Base-by-base conservation (phyloP, 2,888 invertebrate species). In the Alloscopus bannaensis region DNA sequence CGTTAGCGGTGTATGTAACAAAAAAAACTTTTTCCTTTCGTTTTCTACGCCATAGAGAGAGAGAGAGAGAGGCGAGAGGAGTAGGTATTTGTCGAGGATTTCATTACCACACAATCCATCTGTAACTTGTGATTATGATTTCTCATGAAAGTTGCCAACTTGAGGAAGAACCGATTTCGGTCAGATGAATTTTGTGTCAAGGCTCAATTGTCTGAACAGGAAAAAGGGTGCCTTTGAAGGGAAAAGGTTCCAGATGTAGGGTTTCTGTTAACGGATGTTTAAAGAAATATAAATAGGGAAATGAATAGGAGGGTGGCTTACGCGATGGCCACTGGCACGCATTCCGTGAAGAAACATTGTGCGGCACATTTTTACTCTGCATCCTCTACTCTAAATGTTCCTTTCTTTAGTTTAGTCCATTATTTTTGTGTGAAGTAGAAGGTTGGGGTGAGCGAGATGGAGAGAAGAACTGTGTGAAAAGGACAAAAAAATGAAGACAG, bases 241-340 rank as follows among this genome's bases (percentile, higher is more conserved):
- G 68, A 31, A 52, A 55, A 42, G 22, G 60, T 20, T 72, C 71
- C 71, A 72, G 62, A 72, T 72, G 71, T 72, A 52, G 29, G 29
- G 22, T 72, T 70, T 72, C n/a, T 50, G 62, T 64, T 72, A 72
- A 72, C 71, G 71, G 71, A 72, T 72, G 71, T 72, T 72, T 62
- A 62, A 72, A 60, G 66, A 50, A 47, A 31, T 45, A 71, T 50
- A 60, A 47, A 57, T 29, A 65, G 65, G 47, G 18, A 59, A 31
- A 52, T 29, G 29, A 55, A 18, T 40, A 68, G 24, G 55, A 55
- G 55, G 55, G 55, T 55, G 26, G 55, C 28, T 22, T 22, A 8
- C 50, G 18, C 11, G 16, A 26, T 28, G 55, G 55, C 24, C 55
- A 55, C 20, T 24, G 13, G 28, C 2, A 55, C 11, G 28, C 13